phyloP scores from a whole-genome alignment of 2,797 vertebrate species.

The Tolypeutes matacus region DNA sequence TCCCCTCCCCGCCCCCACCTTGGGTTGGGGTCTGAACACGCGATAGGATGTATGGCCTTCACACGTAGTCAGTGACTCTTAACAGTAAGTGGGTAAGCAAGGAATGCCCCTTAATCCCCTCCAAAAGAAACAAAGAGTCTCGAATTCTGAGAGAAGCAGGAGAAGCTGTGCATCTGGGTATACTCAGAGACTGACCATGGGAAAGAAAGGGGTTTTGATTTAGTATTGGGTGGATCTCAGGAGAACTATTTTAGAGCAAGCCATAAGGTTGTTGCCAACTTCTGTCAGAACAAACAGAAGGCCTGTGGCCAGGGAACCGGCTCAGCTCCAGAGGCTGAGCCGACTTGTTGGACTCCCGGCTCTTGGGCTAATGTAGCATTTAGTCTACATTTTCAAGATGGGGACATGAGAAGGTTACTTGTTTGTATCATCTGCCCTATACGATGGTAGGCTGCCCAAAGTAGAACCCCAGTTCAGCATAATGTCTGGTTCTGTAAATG shows the following conservation, averaged over 20 bases:
- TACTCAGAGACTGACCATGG: background rate
- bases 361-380: background rate
- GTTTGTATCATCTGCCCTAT: background rate
- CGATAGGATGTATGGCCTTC: no score
- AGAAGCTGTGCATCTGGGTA: background rate
- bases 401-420: background rate
- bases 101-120: background rate
- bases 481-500: background rate
- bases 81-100: background rate
- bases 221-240: background rate
- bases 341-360: background rate
- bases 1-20: background rate
- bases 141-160: background rate
- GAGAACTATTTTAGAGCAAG: background rate
- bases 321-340: background rate
- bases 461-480: background rate
- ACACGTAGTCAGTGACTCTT: fast-evolving
- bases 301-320: background rate
- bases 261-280: no score
- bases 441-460: background rate
- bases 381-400: background rate
- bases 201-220: background rate
- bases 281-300: background rate
- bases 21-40: background rate
- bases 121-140: background rate